Evolutionary conservation across 2,888 invertebrate species (phyloP), one percentile per base, ranked within the genome.

Genomic region (Apoda limacodes): DNA sequence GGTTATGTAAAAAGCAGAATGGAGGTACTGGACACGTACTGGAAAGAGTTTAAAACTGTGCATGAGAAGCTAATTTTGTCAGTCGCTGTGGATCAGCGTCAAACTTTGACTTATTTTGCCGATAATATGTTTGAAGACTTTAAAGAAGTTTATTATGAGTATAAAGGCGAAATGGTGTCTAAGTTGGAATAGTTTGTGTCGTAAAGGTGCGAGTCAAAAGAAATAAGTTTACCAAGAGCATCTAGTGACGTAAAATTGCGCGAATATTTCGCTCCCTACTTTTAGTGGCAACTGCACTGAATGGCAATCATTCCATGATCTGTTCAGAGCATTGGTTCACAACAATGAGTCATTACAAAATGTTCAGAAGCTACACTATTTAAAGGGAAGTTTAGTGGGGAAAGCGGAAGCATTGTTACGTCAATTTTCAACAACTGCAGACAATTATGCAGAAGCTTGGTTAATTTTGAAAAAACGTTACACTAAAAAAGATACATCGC

Each of bases 401-500:
- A 32, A 38, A 22, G 35, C 38, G 3, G 34, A 32, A 20, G 32
- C 29, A 11, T 19, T 36, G 6, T 17, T 36, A 0, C 25, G 32
- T 9, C 35, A 36, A 9, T 23, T 32, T n/a, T 20, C 35, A 3
- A 24, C 32, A 5, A 32, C 32, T n/a, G 15, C 29, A 10, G 37
- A 25, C 3, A 50, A 39, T 28, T 48, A 50, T 30, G 24, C n/a
- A n/a, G n/a, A n/a, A n/a, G n/a, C n/a, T n/a, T n/a, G n/a, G n/a
- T n/a, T n/a, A n/a, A n/a, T n/a, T 9, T 22, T 49, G 13, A 24
- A 38, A 5, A 6, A 7, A 1, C 28, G 43, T n/a, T 48, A 46
- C 13, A 36, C 41, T 22, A 50, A 50, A 25, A 49, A 43, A 32
- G n/a, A n/a, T n/a, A n/a, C n/a, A n/a, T n/a, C n/a, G n/a, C n/a